phyloP scores from a whole-genome alignment of 2,888 invertebrate genomes.

The Dermolepida albohirtum region DNA sequence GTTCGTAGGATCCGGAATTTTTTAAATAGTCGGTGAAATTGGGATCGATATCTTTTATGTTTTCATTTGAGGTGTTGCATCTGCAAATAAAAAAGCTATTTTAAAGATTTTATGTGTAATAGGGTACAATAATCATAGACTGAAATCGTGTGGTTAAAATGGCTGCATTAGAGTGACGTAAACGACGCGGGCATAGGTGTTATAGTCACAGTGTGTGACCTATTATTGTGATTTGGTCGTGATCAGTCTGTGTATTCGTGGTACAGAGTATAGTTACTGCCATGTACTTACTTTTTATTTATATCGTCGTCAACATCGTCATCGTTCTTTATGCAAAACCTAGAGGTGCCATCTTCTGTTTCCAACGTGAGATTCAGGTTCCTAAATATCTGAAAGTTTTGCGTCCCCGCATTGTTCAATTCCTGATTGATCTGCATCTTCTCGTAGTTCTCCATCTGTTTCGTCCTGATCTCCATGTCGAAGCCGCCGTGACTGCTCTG shows the following conservation, averaged over 20 bases:
- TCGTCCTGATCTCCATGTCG: conserved; percentile 57
- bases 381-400: conserved; percentile 61
- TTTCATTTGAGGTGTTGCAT: conserved; percentile 35
- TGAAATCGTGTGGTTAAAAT: no score
- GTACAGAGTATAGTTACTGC: no score
- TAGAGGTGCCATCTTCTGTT: conserved; percentile 43
- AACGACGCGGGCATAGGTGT: no score
- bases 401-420: conserved; percentile 56
- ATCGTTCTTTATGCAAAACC: conserved; percentile 24
- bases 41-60: conserved; percentile 49
- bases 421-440: conserved; percentile 60
- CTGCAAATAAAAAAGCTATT: neutral
- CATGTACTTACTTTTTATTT: conserved; percentile 28
- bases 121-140: no score
- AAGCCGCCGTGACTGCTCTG: conserved; percentile 60
- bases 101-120: no score
- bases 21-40: conserved; percentile 46
- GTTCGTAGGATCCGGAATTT: conserved; percentile 71
- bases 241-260: no score
- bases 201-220: no score
- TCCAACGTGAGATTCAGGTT: conserved; percentile 54
- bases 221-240: no score
- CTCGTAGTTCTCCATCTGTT: conserved; percentile 55
- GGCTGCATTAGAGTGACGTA: no score
- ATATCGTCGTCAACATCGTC: conserved; percentile 24